Base-by-base conservation (phyloP, 2,888 invertebrate genomes). In the Eumacrocentrus americanus region DNA sequence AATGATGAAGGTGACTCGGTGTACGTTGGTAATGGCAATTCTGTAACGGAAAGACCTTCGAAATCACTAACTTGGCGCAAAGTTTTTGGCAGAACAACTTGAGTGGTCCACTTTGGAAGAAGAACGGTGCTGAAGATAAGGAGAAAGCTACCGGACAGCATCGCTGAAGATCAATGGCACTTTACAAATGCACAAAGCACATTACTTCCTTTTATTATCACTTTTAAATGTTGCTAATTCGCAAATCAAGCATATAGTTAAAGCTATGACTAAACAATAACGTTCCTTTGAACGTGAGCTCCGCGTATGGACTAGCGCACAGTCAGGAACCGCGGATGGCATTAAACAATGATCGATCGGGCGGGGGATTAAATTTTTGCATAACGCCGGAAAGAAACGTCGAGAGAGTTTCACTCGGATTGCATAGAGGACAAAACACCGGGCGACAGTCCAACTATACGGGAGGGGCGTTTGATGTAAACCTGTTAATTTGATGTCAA, bases 401-500 rank as follows among this genome's bases (percentile, higher is more conserved):
- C 40, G 51, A 67, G 38, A 47, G 53, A 67, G 64, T 67, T 67
- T 67, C 66, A 62, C 66, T 66, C 62, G 55, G 37, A 55, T 66
- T 67, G 66, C 63, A 64, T 47, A 12, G 62, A 63, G 47, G 50
- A 56, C 47, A 57, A 56, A 29, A 48, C 48, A 42, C 12, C 35
- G 52, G 12, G 20, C 14, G 40, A 48, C 25, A 47, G 35, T 9
- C 12, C 22, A 20, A 22, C 46, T 37, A 29, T 23, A 18, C 29
- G n/a, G 34, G 14, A 29, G 47, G 44, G 29, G 11, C n/a, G 34
- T 25, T 47, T 7, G 20, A 16, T 1, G 48, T 12, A 25, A 62
- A 68, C 69, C 73, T 67, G 69, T 70, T 77, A 69, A 78, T 78
- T 78, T 75, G 74, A 63, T 68, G 60, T 61, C 72, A 79, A 79